Percentiles rank a stretch among this genome's conserved stretches.
phyloP scores from a whole-genome alignment of 2,888 invertebrate species.

The Noctua janthina region DNA sequence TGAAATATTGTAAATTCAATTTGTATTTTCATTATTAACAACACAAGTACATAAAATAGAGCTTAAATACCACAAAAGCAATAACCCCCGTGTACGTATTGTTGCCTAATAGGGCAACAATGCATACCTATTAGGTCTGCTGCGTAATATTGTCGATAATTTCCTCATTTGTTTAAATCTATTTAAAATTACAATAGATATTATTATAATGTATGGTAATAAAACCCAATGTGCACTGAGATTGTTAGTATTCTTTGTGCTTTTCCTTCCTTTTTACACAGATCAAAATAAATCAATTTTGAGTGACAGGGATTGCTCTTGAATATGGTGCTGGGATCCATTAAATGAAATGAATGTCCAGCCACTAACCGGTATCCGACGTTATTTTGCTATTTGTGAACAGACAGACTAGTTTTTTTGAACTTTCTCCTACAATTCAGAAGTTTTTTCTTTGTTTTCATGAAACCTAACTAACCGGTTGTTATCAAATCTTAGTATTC shows the following conservation, averaged over 20 bases:
- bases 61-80: too few relatives aligned
- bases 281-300: neutral
- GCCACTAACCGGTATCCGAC: neutral
- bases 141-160: neutral
- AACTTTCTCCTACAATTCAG: neutral
- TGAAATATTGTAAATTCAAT: neutral
- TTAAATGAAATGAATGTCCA: neutral
- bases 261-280: conserved; percentile 4
- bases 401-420: neutral
- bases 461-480: neutral
- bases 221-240: neutral
- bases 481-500: neutral
- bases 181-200: conserved; percentile 10
- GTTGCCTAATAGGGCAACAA: neutral
- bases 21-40: neutral
- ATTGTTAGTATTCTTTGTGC: neutral
- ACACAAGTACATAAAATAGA: neutral
- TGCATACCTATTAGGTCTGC: neutral
- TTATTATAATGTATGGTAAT: neutral
- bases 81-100: neutral
- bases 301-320: neutral
- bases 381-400: neutral
- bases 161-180: neutral
- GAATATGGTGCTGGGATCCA: neutral
- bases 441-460: neutral